Evolutionary conservation across 2,797 vertebrate species (phyloP), one percentile per base, ranked within the genome.

Genomic region (Chiroxiphia lanceolata): DNA sequence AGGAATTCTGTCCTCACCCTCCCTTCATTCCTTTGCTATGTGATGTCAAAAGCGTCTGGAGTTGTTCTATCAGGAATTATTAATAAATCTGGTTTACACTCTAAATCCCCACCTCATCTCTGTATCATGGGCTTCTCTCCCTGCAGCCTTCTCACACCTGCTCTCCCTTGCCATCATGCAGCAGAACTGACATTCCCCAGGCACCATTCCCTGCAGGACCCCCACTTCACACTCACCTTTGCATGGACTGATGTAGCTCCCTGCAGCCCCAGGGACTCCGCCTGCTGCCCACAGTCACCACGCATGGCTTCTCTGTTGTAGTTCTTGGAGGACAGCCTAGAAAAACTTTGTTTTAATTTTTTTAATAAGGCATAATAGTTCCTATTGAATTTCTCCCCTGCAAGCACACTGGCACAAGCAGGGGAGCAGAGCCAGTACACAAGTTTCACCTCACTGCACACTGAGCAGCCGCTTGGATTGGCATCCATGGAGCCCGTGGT

Each of bases 21-120:
- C 51, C 47, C 68, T 80, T 80, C 80, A n/a, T 68, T 76, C 82
- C 86, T 74, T 45, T 53, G 67, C 75, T 83, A 11, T 75, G 59
- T 65, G 83, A 31, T 1, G 3, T 60, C 56, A 42, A 13, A 88
- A 82, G 61, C 23, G 36, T 87, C 87, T 25, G 15, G 56, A 78
- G 34, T 50, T 81, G 71, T 36, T 50, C 67, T 64, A 19, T 53
- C 70, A 71, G 57, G 25, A 17, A 7, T 40, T 36, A 84, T 72
- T 59, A 97, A 96, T 97, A 97, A 97, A 97, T 36, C 26, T 26
- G 56, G 33, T 94, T 96, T 95, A 84, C 60, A 94, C 50, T 89
- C 21, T n/a, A 79, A 89, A 92, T 56, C 60, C 70, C 20, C 68
- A 77, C 34, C 51, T 79, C 83, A 63, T 40, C 64, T 65, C 42